Conservation (phyloP, 2,888 invertebrate species). For the Biston betularia region DNA sequence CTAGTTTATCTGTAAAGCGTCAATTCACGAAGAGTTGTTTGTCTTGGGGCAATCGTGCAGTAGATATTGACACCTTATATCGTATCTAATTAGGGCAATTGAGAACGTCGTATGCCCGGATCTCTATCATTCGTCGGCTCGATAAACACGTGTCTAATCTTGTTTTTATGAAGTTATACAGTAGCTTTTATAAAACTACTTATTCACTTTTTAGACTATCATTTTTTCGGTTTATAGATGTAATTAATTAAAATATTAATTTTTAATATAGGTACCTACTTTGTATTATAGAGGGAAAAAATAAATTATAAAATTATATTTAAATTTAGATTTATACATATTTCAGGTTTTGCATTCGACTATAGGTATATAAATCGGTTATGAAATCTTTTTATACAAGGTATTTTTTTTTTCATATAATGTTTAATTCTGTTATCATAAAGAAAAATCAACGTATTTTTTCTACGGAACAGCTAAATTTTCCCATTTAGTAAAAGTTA, state of each 20-base stretch:
- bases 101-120: slow-evolving; percentile 24
- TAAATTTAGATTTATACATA: neutral
- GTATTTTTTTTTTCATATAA: no score
- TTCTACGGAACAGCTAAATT: no score
- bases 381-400: no score
- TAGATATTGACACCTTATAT: slow-evolving; percentile 36
- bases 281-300: no score
- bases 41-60: slow-evolving; percentile 42
- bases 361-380: no score
- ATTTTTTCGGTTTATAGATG: neutral
- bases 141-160: slow-evolving; percentile 12
- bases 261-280: no score
- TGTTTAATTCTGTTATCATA: no score
- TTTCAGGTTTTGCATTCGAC: neutral
- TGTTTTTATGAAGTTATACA: slow-evolving; percentile 7
- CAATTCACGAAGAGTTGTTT: slow-evolving; percentile 45
- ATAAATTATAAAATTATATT: neutral
- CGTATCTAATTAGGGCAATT: slow-evolving; percentile 34
- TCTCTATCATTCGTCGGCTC: slow-evolving; percentile 12
- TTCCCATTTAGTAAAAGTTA: no score
- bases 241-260: no score
- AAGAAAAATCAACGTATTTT: no score
- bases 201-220: neutral
- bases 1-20: slow-evolving; percentile 35
- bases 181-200: neutral